phyloP scores from a whole-genome alignment of 92 coral and sea anemone genomes.

The Epizoanthus rinbou region DNA sequence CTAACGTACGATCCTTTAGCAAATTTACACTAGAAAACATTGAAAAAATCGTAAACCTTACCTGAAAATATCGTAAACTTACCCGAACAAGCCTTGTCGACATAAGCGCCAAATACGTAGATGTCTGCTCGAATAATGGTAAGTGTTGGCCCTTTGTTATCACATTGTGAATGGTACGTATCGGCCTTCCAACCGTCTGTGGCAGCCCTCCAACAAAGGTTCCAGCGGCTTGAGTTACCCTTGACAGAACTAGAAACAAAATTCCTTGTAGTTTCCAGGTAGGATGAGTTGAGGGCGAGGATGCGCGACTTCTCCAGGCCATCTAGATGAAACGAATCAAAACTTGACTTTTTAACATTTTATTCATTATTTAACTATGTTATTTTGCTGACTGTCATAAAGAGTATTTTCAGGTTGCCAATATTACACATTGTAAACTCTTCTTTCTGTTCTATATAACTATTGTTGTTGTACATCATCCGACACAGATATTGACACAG shows the following conservation, averaged over 20 bases:
- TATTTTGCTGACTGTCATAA: no score
- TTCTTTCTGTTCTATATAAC: no score
- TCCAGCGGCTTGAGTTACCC: slow-evolving; percentile 1
- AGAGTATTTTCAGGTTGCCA: no score
- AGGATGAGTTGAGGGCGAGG: slow-evolving; percentile 8
- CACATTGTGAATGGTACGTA: slow-evolving; percentile 16
- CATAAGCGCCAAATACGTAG: slow-evolving; percentile 29
- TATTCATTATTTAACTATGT: no score
- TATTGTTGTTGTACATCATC: no score
- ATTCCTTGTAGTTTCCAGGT: slow-evolving; percentile 11
- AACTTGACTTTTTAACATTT: no score
- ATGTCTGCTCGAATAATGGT: background rate
- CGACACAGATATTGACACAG: no score
- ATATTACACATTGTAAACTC: no score
- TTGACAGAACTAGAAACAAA: background rate
- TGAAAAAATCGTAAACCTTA: no score
- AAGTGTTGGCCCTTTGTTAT: slow-evolving; percentile 7
- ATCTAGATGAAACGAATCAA: slow-evolving; percentile 5
- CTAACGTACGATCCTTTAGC: no score
- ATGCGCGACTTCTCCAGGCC: slow-evolving; percentile 25
- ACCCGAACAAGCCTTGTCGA: slow-evolving; percentile 24
- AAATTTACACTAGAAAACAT: no score
- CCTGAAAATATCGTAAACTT: background rate
- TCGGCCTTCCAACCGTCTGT: slow-evolving; percentile 1
- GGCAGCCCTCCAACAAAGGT: background rate